phyloP scores from a whole-genome alignment of 53 echinoderm and acorn worm genomes.

The Zoroaster sp. region DNA sequence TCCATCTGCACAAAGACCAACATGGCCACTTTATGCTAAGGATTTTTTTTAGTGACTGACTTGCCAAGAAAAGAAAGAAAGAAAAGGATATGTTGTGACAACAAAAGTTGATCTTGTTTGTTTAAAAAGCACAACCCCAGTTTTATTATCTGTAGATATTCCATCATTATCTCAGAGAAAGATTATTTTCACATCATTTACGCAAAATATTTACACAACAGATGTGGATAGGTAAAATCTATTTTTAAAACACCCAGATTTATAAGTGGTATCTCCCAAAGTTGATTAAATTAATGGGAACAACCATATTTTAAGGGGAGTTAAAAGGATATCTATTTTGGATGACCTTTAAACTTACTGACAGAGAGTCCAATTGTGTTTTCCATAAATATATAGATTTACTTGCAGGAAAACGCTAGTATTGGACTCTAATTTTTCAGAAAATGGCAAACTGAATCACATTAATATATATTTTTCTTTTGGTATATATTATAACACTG shows the following conservation, averaged over 20 bases:
- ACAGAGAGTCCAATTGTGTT: neutral
- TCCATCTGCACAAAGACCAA: no score
- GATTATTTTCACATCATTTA: neutral
- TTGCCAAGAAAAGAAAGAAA: neutral
- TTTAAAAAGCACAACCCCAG: neutral
- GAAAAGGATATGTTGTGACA: neutral
- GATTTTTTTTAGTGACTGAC: neutral
- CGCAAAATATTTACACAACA: constrained; percentile 51
- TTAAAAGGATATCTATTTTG: neutral
- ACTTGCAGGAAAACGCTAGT: neutral
- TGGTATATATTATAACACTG: no score
- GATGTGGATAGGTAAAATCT: constrained; percentile 3
- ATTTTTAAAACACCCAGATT: constrained; percentile 1
- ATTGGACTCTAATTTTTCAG: neutral
- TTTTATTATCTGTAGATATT: neutral
- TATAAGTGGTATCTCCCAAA: constrained; percentile 5
- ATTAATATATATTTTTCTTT: no score
- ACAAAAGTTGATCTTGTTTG: neutral
- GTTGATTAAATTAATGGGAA: neutral
- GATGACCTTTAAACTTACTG: neutral
- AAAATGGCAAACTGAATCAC: constrained; percentile 34
- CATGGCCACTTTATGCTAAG: neutral
- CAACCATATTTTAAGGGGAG: neutral
- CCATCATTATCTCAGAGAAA: neutral
- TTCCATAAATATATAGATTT: neutral